These are phyloP conservation scores for Thripadectes ignobilis DNA, from an alignment of 2,797 vertebrate genomes.

Conservation along the genomic window DNA sequence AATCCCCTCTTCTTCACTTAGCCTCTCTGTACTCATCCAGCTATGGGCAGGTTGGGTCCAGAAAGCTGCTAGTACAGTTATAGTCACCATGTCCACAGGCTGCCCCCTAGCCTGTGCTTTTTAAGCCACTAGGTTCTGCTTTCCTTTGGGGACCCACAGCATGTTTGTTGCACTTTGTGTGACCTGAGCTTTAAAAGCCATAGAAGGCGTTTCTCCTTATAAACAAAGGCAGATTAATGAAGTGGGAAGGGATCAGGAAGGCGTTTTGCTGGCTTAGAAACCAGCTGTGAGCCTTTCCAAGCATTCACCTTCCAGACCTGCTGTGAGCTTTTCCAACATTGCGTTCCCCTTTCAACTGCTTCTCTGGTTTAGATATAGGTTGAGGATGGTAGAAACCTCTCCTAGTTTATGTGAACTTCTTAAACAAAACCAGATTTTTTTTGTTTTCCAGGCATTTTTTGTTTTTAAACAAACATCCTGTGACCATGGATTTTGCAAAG, in stretches of 20 bases:
- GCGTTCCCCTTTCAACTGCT: background rate
- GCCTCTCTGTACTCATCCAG: background rate
- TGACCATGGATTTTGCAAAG: background rate
- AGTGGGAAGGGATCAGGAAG: background rate
- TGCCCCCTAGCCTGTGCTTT: background rate
- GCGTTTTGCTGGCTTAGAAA: background rate
- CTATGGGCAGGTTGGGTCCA: background rate
- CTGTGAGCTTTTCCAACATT: background rate
- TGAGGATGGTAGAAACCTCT: background rate
- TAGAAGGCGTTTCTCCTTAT: background rate
- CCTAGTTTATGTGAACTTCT: background rate
- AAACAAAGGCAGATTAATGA: background rate
- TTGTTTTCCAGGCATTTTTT: background rate
- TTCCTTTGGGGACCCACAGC: background rate
- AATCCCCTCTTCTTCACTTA: background rate
- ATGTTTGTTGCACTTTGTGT: background rate
- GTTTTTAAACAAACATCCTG: background rate
- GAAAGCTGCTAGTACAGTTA: fast-evolving
- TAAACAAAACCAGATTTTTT: background rate
- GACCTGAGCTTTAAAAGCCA: background rate
- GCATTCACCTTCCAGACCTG: background rate
- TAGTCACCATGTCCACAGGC: background rate
- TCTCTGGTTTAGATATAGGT: background rate
- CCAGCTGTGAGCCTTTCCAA: background rate
- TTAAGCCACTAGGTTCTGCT: background rate